These are phyloP conservation scores for Ceratotherium simum DNA, from an alignment of 2,113 vertebrate genomes.

Conservation along the genomic window DNA sequence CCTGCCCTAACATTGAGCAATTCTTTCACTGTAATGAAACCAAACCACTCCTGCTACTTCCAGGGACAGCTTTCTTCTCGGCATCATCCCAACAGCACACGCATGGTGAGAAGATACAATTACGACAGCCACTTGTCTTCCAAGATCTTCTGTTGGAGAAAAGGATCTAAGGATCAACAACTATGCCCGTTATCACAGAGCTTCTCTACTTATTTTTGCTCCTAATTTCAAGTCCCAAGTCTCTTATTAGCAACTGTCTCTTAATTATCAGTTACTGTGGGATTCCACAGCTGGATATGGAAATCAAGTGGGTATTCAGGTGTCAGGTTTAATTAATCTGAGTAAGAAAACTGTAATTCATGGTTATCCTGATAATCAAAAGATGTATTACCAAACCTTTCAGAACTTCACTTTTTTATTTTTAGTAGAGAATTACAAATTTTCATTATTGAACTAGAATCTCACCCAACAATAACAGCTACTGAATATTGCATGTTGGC, in stretches of 20 bases:
- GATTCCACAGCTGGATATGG: conserved; percentile 75
- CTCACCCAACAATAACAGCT: background rate
- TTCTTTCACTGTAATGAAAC: conserved; percentile 19
- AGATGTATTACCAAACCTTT: conserved; percentile 60
- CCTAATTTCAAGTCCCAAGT: conserved; percentile 70
- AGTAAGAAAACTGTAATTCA: conserved; percentile 81
- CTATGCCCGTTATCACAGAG: background rate
- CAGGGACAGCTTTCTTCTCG: background rate
- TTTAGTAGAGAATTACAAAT: conserved; percentile 71
- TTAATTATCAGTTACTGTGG: conserved; percentile 81
- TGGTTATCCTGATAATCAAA: conserved; percentile 74
- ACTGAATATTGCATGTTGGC: background rate
- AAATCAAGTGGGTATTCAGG: conserved; percentile 82
- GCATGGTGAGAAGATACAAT: rapidly evolving
- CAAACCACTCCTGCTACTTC: background rate
- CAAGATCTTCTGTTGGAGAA: background rate
- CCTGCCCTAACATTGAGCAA: conserved; percentile 12
- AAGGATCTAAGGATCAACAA: background rate
- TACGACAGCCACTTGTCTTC: background rate
- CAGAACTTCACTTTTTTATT: conserved; percentile 62
- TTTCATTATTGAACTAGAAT: conserved; percentile 57
- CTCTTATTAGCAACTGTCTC: conserved; percentile 69
- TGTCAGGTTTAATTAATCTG: conserved; percentile 76
- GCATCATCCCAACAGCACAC: background rate
- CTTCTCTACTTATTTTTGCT: conserved; percentile 55